These are phyloP conservation scores for Lasius fuliginosus DNA, from an alignment of 2,888 invertebrate species.

Conservation along the genomic window DNA sequence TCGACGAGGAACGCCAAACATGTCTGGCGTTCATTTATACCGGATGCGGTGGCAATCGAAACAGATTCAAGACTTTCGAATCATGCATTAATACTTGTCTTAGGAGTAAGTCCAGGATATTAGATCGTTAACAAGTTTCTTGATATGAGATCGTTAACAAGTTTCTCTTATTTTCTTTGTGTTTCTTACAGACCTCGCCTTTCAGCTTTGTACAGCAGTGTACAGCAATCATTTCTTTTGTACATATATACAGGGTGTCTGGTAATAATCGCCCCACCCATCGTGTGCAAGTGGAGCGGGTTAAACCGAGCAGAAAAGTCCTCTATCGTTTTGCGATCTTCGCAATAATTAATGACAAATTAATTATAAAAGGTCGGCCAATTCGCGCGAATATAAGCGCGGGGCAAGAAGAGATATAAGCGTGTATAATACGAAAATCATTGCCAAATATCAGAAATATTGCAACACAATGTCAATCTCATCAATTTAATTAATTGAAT, in stretches of 20 bases:
- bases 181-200: neutral
- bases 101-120: constrained; percentile 82
- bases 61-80: constrained; percentile 93
- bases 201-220: constrained; percentile 23
- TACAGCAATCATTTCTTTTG: constrained; percentile 39
- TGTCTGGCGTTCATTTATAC: constrained; percentile 94
- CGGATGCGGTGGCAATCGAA: constrained; percentile 95
- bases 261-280: no score
- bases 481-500: no score
- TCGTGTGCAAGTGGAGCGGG: no score
- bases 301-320: no score
- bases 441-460: no score
- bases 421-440: no score
- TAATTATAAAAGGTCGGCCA: no score
- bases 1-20: constrained; percentile 89
- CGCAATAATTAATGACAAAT: no score
- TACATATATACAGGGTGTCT: constrained; percentile 30
- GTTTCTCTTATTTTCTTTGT: neutral
- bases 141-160: constrained; percentile 20
- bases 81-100: constrained; percentile 90
- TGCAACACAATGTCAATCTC: no score
- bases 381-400: no score
- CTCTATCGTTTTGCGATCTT: no score
- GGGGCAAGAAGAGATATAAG: no score
- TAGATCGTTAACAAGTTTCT: neutral